Conservation (phyloP, 2,888 invertebrate species). For the Cataglyphis cursor region DNA sequence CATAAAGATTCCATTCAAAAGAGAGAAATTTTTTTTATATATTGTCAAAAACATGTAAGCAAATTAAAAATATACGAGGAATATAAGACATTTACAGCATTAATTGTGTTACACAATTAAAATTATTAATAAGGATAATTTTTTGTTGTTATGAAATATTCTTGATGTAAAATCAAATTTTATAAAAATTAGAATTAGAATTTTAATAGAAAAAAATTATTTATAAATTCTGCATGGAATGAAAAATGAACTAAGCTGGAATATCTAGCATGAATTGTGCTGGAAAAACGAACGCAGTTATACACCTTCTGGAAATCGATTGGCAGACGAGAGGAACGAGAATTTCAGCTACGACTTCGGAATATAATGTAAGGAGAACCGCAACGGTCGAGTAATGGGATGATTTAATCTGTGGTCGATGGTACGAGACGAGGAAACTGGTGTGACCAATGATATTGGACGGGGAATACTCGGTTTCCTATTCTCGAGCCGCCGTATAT, state of each 20-base stretch:
- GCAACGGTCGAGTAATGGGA: conserved; percentile 63
- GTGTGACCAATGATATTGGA: conserved; percentile 68
- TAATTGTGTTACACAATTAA: background rate
- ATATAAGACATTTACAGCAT: background rate
- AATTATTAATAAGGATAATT: background rate
- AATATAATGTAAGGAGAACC: conserved; percentile 58
- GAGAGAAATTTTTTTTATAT: conserved; percentile 79
- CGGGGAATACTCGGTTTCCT: conserved; percentile 58
- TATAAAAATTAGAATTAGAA: background rate
- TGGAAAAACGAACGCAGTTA: conserved; percentile 45
- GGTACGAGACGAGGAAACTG: conserved; percentile 63
- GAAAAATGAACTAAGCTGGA: background rate
- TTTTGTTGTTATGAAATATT: background rate
- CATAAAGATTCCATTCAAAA: conserved; percentile 80
- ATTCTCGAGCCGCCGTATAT: conserved; percentile 32
- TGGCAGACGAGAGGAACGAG: conserved; percentile 38
- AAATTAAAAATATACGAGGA: background rate
- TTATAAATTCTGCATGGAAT: background rate
- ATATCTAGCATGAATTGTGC: conserved; percentile 15
- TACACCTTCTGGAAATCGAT: conserved; percentile 45
- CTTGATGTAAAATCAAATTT: background rate
- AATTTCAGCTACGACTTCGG: conserved; percentile 40
- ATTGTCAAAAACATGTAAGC: conserved; percentile 78
- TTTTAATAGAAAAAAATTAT: background rate
- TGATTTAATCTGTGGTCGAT: conserved; percentile 72